Evolutionary conservation across 2,888 invertebrate genomes (phyloP).

Genomic region (Drosophila meridiana): DNA sequence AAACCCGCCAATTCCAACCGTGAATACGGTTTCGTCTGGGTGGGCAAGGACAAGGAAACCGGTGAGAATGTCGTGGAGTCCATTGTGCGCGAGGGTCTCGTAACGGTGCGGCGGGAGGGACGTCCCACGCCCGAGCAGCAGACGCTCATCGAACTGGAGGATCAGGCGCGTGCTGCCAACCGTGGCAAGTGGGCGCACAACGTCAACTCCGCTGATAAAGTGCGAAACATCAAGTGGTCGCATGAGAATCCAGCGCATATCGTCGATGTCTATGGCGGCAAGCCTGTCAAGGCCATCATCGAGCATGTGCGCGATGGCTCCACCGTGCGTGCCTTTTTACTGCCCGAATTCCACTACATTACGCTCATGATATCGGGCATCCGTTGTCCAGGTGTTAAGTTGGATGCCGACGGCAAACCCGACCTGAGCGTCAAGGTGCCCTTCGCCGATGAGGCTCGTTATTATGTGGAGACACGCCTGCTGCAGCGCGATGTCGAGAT

Average conservation of each 20-base stretch:
- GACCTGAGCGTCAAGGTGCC: constrained; percentile 89
- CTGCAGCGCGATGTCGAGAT: constrained; percentile 96
- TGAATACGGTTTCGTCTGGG: constrained; percentile 94
- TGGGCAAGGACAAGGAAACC: constrained; percentile 91
- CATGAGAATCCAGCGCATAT: constrained; percentile 93
- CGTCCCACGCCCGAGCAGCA: constrained; percentile 89
- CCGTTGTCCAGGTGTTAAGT: constrained; percentile 92
- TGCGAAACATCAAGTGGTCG: constrained; percentile 95
- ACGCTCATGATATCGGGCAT: constrained; percentile 98
- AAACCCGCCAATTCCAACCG: constrained; percentile 93
- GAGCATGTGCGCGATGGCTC: constrained; percentile 99
- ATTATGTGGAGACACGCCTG: constrained; percentile 95
- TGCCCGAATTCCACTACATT: constrained; percentile 96
- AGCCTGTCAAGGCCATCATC: constrained; percentile 96
- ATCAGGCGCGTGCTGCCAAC: constrained; percentile 93
- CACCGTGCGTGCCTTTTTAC: constrained; percentile 95
- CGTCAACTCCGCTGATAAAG: constrained; percentile 87
- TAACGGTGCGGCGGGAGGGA: constrained; percentile 90
- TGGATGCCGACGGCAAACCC: constrained; percentile 89
- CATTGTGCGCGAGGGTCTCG: constrained; percentile 95
- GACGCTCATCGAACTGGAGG: constrained; percentile 93
- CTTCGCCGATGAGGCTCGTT: constrained; percentile 96
- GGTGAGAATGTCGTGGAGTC: constrained; percentile 96
- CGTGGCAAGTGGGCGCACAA: constrained; percentile 92
- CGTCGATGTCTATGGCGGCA: constrained; percentile 94